Evolutionary conservation across 2,888 invertebrate species (phyloP).

Genomic region (Melinaea marsaeus): DNA sequence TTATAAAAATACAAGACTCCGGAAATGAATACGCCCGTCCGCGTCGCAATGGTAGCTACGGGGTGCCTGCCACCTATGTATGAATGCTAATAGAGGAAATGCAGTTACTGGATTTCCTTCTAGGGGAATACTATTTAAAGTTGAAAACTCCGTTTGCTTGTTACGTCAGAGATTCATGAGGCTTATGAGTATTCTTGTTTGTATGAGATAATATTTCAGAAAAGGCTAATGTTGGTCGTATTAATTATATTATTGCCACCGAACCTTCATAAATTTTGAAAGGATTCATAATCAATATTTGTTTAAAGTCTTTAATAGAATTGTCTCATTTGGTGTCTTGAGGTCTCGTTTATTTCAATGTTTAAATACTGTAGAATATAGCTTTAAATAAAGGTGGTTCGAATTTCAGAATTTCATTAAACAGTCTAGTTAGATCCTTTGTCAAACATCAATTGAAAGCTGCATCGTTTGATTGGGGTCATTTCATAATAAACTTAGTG

Average conservation of each 20-base stretch:
- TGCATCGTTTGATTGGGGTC: constrained; percentile 17
- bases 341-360: constrained; percentile 5
- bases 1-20: constrained; percentile 68
- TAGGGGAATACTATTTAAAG: constrained; percentile 28
- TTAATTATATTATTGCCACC: background rate
- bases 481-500: constrained; percentile 29
- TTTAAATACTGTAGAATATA: background rate
- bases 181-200: too few relatives aligned
- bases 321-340: too few relatives aligned
- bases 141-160: constrained; percentile 12
- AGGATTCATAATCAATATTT: too few relatives aligned
- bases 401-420: too few relatives aligned
- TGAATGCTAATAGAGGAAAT: constrained; percentile 30
- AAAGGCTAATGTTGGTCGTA: too few relatives aligned
- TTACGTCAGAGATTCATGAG: background rate
- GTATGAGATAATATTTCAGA: too few relatives aligned
- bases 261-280: background rate
- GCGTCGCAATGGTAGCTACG: constrained; percentile 37
- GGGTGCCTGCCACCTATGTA: constrained; percentile 12
- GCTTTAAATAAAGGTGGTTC: too few relatives aligned
- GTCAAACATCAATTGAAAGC: constrained; percentile 7
- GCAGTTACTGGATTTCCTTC: constrained; percentile 33
- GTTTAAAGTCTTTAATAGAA: too few relatives aligned
- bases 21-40: constrained; percentile 62
- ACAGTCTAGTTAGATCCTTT: too few relatives aligned